Evolutionary conservation across 1,140 invertebrate species (phyloP), one percentile per base, ranked within the genome.

Genomic region (Tetramorium simillimum): DNA sequence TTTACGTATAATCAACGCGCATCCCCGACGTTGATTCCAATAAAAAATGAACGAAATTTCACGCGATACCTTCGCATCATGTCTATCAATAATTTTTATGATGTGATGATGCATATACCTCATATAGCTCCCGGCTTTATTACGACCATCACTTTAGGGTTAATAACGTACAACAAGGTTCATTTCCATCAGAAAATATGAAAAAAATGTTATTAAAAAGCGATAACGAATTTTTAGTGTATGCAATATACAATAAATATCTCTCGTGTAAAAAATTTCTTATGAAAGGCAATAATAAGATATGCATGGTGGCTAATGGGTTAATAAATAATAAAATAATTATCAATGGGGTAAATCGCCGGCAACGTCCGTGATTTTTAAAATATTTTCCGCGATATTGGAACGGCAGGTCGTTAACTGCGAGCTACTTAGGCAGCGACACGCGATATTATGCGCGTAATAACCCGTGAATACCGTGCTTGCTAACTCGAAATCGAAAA

Each of bases 401-500:
- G 14, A 37, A 60, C 21, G 40, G 58, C n/a, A 56, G 69, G 21
- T 84, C 69, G 28, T 84, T 84, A 73, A 75, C 28, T 46, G n/a
- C 40, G 14, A 60, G 24, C 51, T 72, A 60, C 33, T 84, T 75
- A 75, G 40, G 10, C 51, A 51, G 53, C 51, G 78, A 49, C 24
- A 58, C 24, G 46, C 40, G 69, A 58, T 75, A 73, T 73, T 73
- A 49, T 40, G 80, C 24, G 80, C 40, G 40, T 75, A 84, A 84
- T 84, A 84, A 84, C 40, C 53, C 80, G 40, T 81, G 77, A 81
- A 81, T 70, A 33, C 18, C 37, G n/a, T 18, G 78, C 16, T 2
- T 12, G 69, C 40, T 49, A 49, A 75, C 69, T 84, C 40, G 40
- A 84, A 84, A 75, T 75, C 80, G 80, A 84, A 73, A 62, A 84